Evolutionary conservation across 1,140 invertebrate species (phyloP), one percentile per base, ranked within the genome.

Genomic region (Aradophagus sp.): DNA sequence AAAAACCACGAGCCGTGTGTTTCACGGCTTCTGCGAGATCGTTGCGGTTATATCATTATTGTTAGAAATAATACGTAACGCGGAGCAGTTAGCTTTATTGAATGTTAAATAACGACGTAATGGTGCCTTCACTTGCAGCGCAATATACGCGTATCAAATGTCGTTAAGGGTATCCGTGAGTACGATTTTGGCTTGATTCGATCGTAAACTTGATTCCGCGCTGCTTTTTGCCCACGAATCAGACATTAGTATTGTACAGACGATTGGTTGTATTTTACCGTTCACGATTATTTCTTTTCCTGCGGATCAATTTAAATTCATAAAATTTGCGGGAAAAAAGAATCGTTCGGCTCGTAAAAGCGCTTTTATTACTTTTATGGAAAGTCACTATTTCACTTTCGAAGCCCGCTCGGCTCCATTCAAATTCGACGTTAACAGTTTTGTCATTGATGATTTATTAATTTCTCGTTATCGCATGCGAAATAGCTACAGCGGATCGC

Each of bases 141-240:
- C 45, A 53, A 55, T 65, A 41, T 68, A 55, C 34, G 65, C 15
- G 47, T 27, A 50, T 35, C 36, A 61, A 53, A 36, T 44, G 34
- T 5, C 8, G 44, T 69, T 69, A 61, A 69, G 58, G n/a, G 45
- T 34, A 27, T 34, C 35, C 48, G 15, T 69, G 56, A 69, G 56
- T 53, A 35, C 17, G 53, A 35, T 69, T 61, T 61, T 55, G 56
- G 65, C 48, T 62, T 55, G 48, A 52, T 38, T 27, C 29, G 47
- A 68, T 68, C 55, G 38, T 68, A 61, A 68, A 61, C 17, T 68
- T 31, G 36, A 48, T 48, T 58, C 26, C 39, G 38, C 50, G 44
- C 34, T 36, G 42, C 50, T 61, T 61, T 52, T 59, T 59, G 47
- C 39, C 16, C n/a, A n/a, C 8, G 15, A 34, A 44, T 58, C 12